These are phyloP conservation scores for Globia sparganii DNA, from an alignment of 2,888 invertebrate genomes.

Conservation along the genomic window DNA sequence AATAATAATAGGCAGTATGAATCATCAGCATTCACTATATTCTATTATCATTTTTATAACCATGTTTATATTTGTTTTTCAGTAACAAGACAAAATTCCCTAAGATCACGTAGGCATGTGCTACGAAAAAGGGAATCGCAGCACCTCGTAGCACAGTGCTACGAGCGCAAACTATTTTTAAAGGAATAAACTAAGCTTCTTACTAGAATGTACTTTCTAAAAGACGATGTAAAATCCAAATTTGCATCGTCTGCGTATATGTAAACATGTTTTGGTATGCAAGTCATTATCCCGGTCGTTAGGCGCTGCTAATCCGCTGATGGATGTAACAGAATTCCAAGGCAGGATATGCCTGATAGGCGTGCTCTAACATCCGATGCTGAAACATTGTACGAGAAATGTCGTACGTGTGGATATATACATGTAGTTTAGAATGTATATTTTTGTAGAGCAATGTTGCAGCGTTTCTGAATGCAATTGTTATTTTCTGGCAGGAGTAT, in stretches of 20 bases:
- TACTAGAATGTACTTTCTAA: constrained; percentile 4
- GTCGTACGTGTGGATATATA: constrained; percentile 22
- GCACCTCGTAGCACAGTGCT: constrained; percentile 35
- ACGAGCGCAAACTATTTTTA: constrained; percentile 7
- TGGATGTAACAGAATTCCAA: constrained; percentile 55
- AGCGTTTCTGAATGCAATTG: background rate
- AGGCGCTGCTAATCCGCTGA: constrained; percentile 60
- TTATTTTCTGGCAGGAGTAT: background rate
- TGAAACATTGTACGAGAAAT: constrained; percentile 46
- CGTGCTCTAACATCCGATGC: constrained; percentile 41
- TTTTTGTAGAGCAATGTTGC: background rate
- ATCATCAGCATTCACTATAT: background rate
- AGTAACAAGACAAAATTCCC: background rate
- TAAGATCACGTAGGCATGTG: constrained; percentile 7
- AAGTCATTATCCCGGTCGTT: constrained; percentile 62
- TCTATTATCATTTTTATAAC: background rate
- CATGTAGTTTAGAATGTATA: constrained; percentile 8
- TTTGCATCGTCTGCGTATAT: constrained; percentile 45
- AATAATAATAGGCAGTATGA: background rate
- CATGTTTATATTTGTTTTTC: background rate
- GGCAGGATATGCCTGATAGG: constrained; percentile 53
- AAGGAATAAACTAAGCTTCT: background rate
- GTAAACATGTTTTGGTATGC: constrained; percentile 58
- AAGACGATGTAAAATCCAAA: constrained; percentile 20
- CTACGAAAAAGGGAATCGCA: constrained; percentile 42